Base-by-base conservation (phyloP, 2,888 invertebrate species). In the Chymomyza amoena region DNA sequence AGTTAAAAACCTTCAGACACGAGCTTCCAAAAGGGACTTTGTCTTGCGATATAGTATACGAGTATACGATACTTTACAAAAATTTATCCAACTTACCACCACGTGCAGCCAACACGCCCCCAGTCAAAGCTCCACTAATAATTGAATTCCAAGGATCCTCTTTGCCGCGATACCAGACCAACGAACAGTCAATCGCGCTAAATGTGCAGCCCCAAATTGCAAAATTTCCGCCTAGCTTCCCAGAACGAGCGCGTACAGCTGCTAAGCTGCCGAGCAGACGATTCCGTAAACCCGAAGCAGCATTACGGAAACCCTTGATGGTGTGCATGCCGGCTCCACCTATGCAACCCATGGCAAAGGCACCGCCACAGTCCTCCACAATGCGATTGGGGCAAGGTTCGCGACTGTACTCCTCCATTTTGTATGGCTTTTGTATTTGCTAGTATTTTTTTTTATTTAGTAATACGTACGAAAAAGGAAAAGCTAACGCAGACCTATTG, bases 321-420 rank as follows among this genome's bases (percentile, higher is more conserved):
- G 96, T 96, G 92, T 99, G 99, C 92, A 99, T 99, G 70, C 99
- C 94, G 50, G 96, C 97, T 18, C 99, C 99, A n/a, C 99, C 99
- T 74, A 99, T 97, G 63, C 97, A 95, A 51, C 99, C 99, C 99
- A 99, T 99, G 25, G 99, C 96, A 91, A 99, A 99, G 10, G 99
- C 99, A 77, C 99, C 99, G 36, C 99, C 99, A 90, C 98, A 98
- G 91, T 99, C 99, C 90, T 99, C 99, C 18, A 99, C 95, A 87
- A 99, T 99, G 84, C 99, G 94, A 96, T 98, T 99, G 1, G 99
- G 99, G 90, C 98, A 98, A 20, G 98, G 98, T 93, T 98, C 98
- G 93, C 98, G 94, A 60, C 97, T 92, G 64, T 98, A 98, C 94
- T 98, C 98, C 93, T 98, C 98, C 98, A 98, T 98, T 28, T 36